These are phyloP conservation scores for Lamellibrachia luymesi DNA, from an alignment of 1,140 invertebrate genomes.

Conservation along the genomic window DNA sequence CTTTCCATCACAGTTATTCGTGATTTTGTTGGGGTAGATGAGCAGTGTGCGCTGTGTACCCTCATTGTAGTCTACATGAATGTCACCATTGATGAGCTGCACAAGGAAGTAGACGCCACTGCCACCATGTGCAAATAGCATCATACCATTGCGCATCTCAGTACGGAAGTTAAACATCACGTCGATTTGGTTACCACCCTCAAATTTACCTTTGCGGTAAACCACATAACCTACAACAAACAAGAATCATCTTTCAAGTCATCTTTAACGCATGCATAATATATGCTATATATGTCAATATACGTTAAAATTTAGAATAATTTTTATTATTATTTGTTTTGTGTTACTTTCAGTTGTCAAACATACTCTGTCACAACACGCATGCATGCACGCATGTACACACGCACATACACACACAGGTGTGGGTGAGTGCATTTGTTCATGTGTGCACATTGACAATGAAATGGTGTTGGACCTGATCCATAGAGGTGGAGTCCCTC, in stretches of 20 bases:
- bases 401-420: background rate
- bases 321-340: background rate
- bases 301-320: no score
- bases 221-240: constrained; percentile 22
- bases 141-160: constrained; percentile 40
- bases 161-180: constrained; percentile 36
- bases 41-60: constrained; percentile 22
- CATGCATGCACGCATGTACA: background rate
- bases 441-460: no score
- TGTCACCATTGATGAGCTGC: constrained; percentile 38
- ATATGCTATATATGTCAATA: no score
- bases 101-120: constrained; percentile 41
- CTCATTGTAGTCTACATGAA: constrained; percentile 42
- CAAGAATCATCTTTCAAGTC: background rate
- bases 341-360: background rate
- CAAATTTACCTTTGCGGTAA: background rate
- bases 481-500: background rate
- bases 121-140: constrained; percentile 48
- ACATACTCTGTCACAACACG: background rate
- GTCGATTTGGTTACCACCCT: background rate
- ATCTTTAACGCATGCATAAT: constrained; percentile 32
- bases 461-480: background rate
- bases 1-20: constrained; percentile 46
- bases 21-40: constrained; percentile 12
- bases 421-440: background rate